A percentile compares a stretch with the other conserved stretches of the same genome.
These are phyloP conservation scores for Smithornis capensis DNA, from an alignment of 2,113 vertebrate genomes.

Conservation along the genomic window DNA sequence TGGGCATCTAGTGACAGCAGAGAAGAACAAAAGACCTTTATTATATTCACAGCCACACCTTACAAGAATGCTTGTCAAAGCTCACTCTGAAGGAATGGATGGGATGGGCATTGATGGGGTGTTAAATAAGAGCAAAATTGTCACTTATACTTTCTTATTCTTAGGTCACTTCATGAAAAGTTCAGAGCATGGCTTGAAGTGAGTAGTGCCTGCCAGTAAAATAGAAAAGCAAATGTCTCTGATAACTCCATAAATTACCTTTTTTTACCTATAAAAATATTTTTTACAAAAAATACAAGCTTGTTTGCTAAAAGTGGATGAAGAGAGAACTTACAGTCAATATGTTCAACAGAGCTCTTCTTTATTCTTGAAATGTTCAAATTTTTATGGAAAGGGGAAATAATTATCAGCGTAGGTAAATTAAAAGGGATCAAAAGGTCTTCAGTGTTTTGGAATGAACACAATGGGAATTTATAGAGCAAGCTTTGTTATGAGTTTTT, in stretches of 20 bases:
- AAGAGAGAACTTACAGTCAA: neutral
- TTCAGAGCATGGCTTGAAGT: neutral
- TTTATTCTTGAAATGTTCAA: neutral
- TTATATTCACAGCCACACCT: neutral
- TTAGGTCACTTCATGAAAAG: neutral
- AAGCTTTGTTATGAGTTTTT: neutral
- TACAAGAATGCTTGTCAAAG: neutral
- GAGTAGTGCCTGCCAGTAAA: neutral
- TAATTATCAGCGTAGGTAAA: neutral
- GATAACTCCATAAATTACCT: neutral
- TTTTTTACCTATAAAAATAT: neutral
- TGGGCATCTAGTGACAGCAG: neutral
- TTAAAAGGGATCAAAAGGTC: neutral
- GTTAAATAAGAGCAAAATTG: neutral
- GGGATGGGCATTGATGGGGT: neutral
- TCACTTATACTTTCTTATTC: neutral
- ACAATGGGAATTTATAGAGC: neutral
- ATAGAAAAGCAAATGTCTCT: neutral
- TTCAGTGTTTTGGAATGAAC: neutral
- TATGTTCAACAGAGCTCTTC: neutral
- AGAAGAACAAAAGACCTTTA: neutral
- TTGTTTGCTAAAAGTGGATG: neutral
- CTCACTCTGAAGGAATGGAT: neutral
- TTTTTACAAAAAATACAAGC: neutral
- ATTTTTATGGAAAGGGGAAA: neutral